Percentiles rank a stretch among this genome's conserved stretches.
Evolutionary conservation across 2,113 vertebrate species (phyloP).

Genomic region (Rhinogobius similis): DNA sequence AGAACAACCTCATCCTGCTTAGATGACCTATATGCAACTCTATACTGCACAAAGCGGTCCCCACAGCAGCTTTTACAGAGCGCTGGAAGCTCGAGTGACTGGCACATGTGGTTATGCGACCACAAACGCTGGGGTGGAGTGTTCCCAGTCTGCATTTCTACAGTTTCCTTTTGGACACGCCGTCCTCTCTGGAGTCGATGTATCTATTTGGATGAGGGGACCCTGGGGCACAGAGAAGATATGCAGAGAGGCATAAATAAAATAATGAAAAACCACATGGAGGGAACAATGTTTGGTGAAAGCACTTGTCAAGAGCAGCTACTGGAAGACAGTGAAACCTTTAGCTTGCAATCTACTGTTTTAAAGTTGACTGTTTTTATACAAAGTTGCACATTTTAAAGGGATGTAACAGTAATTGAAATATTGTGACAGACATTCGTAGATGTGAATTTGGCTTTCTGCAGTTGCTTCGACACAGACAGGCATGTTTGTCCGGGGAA

Average conservation of each 20-base stretch:
- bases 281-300: background rate
- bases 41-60: slow-evolving; percentile 10
- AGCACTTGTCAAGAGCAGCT: background rate
- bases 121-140: slow-evolving; percentile 9
- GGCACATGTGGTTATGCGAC: slow-evolving; percentile 16
- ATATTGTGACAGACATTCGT: too few relatives aligned
- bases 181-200: slow-evolving; percentile 7
- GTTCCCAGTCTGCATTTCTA: slow-evolving; percentile 8
- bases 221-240: background rate
- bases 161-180: background rate
- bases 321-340: too few relatives aligned
- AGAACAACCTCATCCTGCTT: slow-evolving; percentile 13
- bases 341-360: too few relatives aligned
- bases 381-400: too few relatives aligned
- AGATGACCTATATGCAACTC: slow-evolving; percentile 25
- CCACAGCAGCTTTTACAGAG: slow-evolving; percentile 18
- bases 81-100: slow-evolving; percentile 15
- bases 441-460: too few relatives aligned
- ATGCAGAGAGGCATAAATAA: slow-evolving; percentile 21
- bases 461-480: too few relatives aligned
- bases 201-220: background rate
- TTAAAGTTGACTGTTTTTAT: too few relatives aligned
- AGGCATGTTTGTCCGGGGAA: too few relatives aligned
- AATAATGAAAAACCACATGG: slow-evolving; percentile 16
- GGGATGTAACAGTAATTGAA: too few relatives aligned